Base-by-base conservation (phyloP, 2,888 invertebrate species). In the Lasius fuliginosus region DNA sequence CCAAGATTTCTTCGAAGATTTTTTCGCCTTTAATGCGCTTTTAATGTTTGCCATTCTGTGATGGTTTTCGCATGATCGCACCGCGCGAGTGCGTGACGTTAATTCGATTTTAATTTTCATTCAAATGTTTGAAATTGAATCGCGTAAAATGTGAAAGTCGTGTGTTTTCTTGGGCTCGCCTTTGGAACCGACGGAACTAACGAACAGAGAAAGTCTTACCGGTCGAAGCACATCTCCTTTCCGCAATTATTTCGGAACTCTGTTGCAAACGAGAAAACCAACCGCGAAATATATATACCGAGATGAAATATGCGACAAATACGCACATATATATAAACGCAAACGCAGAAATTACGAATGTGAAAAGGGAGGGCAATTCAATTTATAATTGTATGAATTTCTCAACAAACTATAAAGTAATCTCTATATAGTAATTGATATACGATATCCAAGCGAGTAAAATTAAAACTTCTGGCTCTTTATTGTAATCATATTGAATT, bases 191-290 rank as follows among this genome's bases (percentile, higher is more conserved):
- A 30, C 6, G 9, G 30, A 60, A 8, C 4, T 6, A 23, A 67
- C 11, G 15, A 75, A 67, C 5, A 75, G 75, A 76, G 68, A 75
- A 75, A 76, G 75, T 76, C 12, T 67, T 18, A 68, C 8, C 30
- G 18, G 1, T 74, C 27, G 42, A 42, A 60, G 9, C 27, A 40
- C 5, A 3, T 36, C 23, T 68, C 9, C n/a, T 15, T 30, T 64
- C 5, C 9, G 30, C 33, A 75, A 65, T 75, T 49, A 49, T 11
- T 36, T 36, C 3, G 6, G 6, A 73, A 73, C 23, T 23, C 8
- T 60, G n/a, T 42, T 62, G n/a, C 12, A 1, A 33, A 33, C 2
- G 30, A 65, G 6, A 5, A n/a, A 27, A 75, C 18, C 3, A 53
- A 53, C 0, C 6, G 9, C 15, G 18, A 9, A 18, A 62, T 33